Base-by-base conservation (phyloP, 2,113 vertebrate genomes). In the Sander vitreus region DNA sequence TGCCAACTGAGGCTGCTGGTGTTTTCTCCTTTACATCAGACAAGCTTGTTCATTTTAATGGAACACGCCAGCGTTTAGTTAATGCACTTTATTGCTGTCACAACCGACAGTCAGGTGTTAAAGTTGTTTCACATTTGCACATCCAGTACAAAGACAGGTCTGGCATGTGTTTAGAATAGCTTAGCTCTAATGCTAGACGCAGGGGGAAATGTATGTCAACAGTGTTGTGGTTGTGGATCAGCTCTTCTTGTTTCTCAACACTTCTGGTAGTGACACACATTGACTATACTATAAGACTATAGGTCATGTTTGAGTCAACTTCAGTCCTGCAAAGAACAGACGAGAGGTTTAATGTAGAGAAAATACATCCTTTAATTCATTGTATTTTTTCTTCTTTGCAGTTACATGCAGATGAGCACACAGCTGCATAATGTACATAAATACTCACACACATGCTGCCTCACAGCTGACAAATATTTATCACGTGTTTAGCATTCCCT, bases 361-460 rank as follows among this genome's bases (percentile, higher is more conserved):
- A 1, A 10, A 47, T 8, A n/a, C 11, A 62, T 3, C 21, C 16
- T 57, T 63, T 80, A 1, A 58, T 79, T 73, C 64, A 3, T 74
- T 74, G 21, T 39, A 50, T 73, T 68, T 45, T 14, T 50, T 65
- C 30, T 27, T 51, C 23, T 72, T 47, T 67, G 45, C 18, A 3
- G 21, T 68, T 30, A 76, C 51, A 45, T 67, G 23, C 69, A 78
- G 75, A n/a, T 54, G 25, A 73, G 43, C 39, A 62, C 69, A 75
- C 57, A 67, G 50, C 68, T 53, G 71, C 66, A 36, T 55, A 33
- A 64, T 72, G 64, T 51, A 70, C 60, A 64, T 76, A 63, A 65
- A 81, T 57, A 76, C 51, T 58, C 48, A 5, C 50, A 71, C 80
- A 85, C 73, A 58, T 69, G 27, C 64, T 48, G 16, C 59, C 66